Base-by-base conservation (phyloP, 2,888 invertebrate species). In the Spialia ferax region DNA sequence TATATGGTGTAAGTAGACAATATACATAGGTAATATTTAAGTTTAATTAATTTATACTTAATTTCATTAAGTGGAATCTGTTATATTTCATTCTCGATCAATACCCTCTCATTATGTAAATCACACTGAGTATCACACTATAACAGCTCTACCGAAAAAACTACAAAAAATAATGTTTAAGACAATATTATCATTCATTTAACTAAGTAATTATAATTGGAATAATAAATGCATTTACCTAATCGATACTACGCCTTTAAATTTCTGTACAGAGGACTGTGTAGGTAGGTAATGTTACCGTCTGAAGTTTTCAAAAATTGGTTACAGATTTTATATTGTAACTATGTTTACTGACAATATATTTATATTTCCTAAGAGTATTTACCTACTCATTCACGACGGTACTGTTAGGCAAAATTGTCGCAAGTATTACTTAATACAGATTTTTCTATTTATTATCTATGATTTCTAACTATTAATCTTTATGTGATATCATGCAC, bases 11-110 rank as follows among this genome's bases (percentile, higher is more conserved):
- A 64, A 62, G 35, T 61, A 83, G 80, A 18, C 2, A 42, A 83
- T 60, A 59, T 50, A 64, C 18, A 55, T 32, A 55, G 32, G n/a
- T n/a, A n/a, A n/a, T n/a, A n/a, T n/a, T 55, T 56, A 71, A 70
- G 63, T 70, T 71, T 69, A 62, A 63, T 52, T 84, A 82, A 85
- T 71, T 71, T 74, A 73, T 86, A 87, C 88, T 91, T 89, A 90
- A 88, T 87, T 85, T 81, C 73, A 89, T 88, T 87, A 89, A 88
- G 88, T 88, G 80, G 80, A 77, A 76, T 77, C 73, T 76, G 74
- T 76, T 76, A 73, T 55, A 72, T 61, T 75, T 77, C 69, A 71
- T 73, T 63, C 67, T 71, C 73, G 63, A 55, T 66, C 67, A 70
- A 64, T 75, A 73, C 70, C 70, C 72, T 72, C 71, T 68, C 70